Conservation (phyloP, 1,140 invertebrate species). For the Papilio helenus region DNA sequence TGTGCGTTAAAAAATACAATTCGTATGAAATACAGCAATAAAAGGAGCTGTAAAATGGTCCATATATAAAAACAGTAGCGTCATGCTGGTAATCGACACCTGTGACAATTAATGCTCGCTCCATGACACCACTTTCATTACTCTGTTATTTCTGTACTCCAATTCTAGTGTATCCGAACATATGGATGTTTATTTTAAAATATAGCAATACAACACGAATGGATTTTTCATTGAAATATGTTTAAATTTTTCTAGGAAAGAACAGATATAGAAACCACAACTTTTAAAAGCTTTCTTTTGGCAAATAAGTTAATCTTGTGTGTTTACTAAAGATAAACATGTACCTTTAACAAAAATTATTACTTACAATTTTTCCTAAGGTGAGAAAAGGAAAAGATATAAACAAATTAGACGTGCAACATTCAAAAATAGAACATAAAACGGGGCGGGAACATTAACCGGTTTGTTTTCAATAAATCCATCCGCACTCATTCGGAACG, state of each 20-base stretch:
- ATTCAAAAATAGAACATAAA: slow-evolving; percentile 32
- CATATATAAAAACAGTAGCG: slow-evolving; percentile 50
- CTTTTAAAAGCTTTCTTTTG: neutral
- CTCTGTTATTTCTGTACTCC: slow-evolving; percentile 49
- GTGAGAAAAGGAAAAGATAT: slow-evolving; percentile 5
- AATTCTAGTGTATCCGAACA: slow-evolving; percentile 42
- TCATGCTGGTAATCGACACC: slow-evolving; percentile 68
- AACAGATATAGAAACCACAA: neutral
- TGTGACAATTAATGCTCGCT: slow-evolving; percentile 72
- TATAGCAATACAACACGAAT: neutral
- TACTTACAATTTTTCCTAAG: neutral
- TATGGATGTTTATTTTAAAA: slow-evolving; percentile 30
- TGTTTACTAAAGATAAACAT: neutral
- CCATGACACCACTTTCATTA: slow-evolving; percentile 66
- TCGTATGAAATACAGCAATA: slow-evolving; percentile 41
- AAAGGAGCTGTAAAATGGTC: slow-evolving; percentile 48
- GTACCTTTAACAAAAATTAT: neutral
- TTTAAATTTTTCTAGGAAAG: neutral
- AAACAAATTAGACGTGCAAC: slow-evolving; percentile 31
- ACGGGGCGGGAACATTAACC: slow-evolving; percentile 37
- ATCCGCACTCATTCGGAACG: slow-evolving; percentile 54
- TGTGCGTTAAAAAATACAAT: slow-evolving; percentile 34
- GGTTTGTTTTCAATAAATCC: slow-evolving; percentile 66
- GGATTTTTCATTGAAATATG: neutral
- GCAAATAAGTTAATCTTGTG: neutral